Evolutionary conservation across 2,888 invertebrate genomes (phyloP), one percentile per base, ranked within the genome.

Genomic region (Athripsodes cinereus): DNA sequence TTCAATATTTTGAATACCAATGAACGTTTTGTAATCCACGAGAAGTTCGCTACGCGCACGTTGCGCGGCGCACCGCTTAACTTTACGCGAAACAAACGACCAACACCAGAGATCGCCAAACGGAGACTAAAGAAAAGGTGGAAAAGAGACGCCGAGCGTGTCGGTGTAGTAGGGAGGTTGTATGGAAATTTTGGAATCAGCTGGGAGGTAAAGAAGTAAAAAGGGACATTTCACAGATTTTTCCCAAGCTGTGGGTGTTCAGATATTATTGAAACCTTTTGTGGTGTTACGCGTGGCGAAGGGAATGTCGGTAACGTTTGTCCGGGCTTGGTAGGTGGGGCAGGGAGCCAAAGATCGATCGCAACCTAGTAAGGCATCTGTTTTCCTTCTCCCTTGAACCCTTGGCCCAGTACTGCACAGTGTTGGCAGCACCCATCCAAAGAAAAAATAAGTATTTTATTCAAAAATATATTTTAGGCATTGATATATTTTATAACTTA

Each of bases 31-130:
- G 31, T 51, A 53, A 22, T 53, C 35, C 49, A 21, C 46, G 31
- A 26, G 40, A 53, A 21, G 47, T 57, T 55, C 49, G 59, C 56
- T 53, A 59, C 53, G 56, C 59, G 59, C 54, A 52, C 56, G 55
- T 46, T 49, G 59, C 56, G 53, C 59, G 59, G 56, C 59, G 56
- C 59, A 56, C 56, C 56, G 59, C 59, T 52, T 19, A 59, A 59
- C 48, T 49, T 35, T 16, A 55, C 59, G 55, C 59, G 52, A 44
- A 55, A 55, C 58, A 13, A 51, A 52, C 48, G 20, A 55, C 31
- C 10, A 21, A 18, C 46, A 5, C 34, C 46, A 18, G 48, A 48
- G 19, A 47, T 53, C 47, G 59, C 21, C 50, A 50, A 52, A 34
- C 22, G 22, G 40, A 26, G 56, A 59, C 59, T 59, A 56, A 21